Evolutionary conservation across 2,888 invertebrate genomes (phyloP), one percentile per base, ranked within the genome.

Genomic region (Epinotia brunnichana): DNA sequence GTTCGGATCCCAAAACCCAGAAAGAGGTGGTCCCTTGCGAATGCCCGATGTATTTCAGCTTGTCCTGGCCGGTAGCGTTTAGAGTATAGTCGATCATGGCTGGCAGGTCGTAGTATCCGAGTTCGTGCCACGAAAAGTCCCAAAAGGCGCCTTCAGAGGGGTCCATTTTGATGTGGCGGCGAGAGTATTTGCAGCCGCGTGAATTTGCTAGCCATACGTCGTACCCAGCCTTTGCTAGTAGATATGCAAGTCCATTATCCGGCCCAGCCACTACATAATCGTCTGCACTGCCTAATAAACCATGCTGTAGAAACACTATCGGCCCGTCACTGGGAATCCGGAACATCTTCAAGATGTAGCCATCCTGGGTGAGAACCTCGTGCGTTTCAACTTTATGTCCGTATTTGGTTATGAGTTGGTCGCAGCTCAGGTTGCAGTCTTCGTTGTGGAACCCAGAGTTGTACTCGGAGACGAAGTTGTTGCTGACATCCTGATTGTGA

Each of bases 151-250:
- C 78, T 9, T 94, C 87, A 0, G 80, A 80, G 0, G 93, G 85
- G 1, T 86, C 77, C 82, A 90, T 75, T 0, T 83, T 80, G 1
- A 81, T 77, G 81, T 96, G 96, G 9, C 83, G 87, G 13, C 93
- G 88, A 0, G 95, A 94, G 83, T 95, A 95, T n/a, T 93, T 94
- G 81, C 95, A 96, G 5, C 97, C 97, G 1, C 97, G 94, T 5
- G 94, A 94, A 84, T 97, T 97, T 0, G 96, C 95, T 85, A 97
- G 85, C 97, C 97, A 98, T 0, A 96, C 95, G 77, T 96, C 96
- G 79, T 95, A 96, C 4, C 95, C 95, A 66, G 92, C 87, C 56
- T 94, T 93, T 0, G 95, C 94, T 1, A 96, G 83, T 0, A 94
- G 79, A 76, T 91, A 94, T 0, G 89, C 89, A 10, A 90, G 77